phyloP scores from a whole-genome alignment of 2,888 invertebrate species.

The Catocala nupta region DNA sequence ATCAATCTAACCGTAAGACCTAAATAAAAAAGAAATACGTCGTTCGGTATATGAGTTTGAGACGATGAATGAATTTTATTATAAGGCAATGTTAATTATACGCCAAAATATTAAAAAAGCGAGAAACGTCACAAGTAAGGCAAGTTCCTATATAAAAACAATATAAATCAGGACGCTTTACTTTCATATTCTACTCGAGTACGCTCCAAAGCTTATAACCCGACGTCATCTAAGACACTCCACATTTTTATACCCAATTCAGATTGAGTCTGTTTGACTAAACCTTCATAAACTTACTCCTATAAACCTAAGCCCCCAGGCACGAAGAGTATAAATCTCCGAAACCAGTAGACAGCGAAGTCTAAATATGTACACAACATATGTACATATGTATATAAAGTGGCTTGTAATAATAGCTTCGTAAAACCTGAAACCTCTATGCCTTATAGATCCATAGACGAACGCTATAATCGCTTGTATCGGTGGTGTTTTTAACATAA shows the following conservation, averaged over 20 bases:
- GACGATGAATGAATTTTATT: too few relatives aligned
- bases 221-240: slow-evolving; percentile 7
- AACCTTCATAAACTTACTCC: slow-evolving; percentile 19
- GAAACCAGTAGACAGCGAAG: slow-evolving; percentile 3
- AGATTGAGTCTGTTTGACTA: slow-evolving; percentile 19
- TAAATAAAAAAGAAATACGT: too few relatives aligned
- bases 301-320: slow-evolving; percentile 14
- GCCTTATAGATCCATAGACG: too few relatives aligned
- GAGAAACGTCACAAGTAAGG: not conserved
- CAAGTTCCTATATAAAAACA: not conserved
- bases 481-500: too few relatives aligned
- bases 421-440: too few relatives aligned
- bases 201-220: slow-evolving; percentile 8
- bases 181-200: slow-evolving; percentile 7
- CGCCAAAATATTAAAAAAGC: not conserved
- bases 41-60: too few relatives aligned
- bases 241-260: slow-evolving; percentile 16
- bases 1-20: too few relatives aligned
- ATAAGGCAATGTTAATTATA: too few relatives aligned
- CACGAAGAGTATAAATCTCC: slow-evolving; percentile 15
- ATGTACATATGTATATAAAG: not conserved
- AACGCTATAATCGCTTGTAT: too few relatives aligned
- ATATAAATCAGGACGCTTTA: not conserved
- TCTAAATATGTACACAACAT: not conserved
- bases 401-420: too few relatives aligned